phyloP scores from a whole-genome alignment of 2,113 vertebrate genomes.

The Sarotherodon lohbergeri region DNA sequence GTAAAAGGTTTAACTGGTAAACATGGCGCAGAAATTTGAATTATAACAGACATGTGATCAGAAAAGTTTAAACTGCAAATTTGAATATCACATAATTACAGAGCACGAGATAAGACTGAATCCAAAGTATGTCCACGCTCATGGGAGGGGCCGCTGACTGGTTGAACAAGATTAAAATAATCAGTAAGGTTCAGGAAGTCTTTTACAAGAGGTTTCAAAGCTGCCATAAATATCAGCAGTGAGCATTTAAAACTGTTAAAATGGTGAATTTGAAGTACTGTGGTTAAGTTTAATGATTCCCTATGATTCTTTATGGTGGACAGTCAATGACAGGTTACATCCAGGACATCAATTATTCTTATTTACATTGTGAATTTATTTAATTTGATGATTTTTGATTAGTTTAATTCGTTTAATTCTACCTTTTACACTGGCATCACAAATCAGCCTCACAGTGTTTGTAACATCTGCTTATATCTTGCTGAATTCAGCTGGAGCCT shows the following conservation, averaged over 20 bases:
- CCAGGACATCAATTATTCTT: neutral
- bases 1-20: neutral
- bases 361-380: fast-evolving
- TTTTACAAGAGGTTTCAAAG: neutral
- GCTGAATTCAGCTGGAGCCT: neutral
- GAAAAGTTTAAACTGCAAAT: neutral
- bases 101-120: neutral
- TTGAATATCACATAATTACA: neutral
- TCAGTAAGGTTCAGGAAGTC: neutral
- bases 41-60: neutral
- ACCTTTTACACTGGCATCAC: neutral
- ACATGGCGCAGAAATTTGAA: fast-evolving
- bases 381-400: neutral
- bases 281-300: neutral
- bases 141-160: neutral
- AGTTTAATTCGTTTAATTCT: fast-evolving
- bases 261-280: neutral
- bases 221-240: fast-evolving
- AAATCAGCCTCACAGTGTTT: neutral
- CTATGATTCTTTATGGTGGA: neutral
- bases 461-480: neutral
- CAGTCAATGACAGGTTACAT: neutral
- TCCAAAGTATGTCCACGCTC: neutral
- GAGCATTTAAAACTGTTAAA: neutral
- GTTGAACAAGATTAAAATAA: neutral